Evolutionary conservation across 2,888 invertebrate genomes (phyloP), one percentile per base, ranked within the genome.

Genomic region (Cheilosia soror): DNA sequence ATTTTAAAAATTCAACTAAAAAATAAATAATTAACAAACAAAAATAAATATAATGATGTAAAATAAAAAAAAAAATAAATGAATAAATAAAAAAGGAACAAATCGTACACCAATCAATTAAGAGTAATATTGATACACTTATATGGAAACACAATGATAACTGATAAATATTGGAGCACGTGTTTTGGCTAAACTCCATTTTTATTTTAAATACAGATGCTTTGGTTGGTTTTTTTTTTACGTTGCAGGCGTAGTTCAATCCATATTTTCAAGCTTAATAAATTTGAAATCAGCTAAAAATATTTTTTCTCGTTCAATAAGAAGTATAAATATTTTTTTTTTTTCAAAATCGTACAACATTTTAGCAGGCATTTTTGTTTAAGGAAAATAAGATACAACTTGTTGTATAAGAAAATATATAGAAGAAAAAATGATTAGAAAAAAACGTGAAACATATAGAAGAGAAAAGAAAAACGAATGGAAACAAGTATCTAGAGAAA

Each of bases 181-280:
- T 89, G 88, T 89, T 89, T 89, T 89, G 87, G 89, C 89, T 89
- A 89, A 89, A 90, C 89, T 89, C 89, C 89, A 89, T 88, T 88
- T 81, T 65, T 81, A 78, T 76, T 53, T 76, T 82, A 72, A 78
- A 81, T 86, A 86, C 78, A 85, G 87, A 87, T 86, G 87, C 88
- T 87, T 79, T 88, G 88, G 87, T 88, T 88, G 87, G 88, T 89
- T 77, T 83, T 20, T 20, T 20, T 20, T 87, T 85, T 60, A 89
- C 89, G 89, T 89, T 89, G 88, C 89, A 90, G 89, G 89, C 90
- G 89, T 88, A 89, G 89, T 89, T 90, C 90, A 90, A 89, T 89
- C 89, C 90, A 90, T 89, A 88, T 88, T 88, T 88, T 89, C 88
- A 88, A 88, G 87, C 87, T 87, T 87, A 87, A 85, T 78, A 76